Conservation (phyloP, 2,797 vertebrate genomes). For the Allobates femoralis region DNA sequence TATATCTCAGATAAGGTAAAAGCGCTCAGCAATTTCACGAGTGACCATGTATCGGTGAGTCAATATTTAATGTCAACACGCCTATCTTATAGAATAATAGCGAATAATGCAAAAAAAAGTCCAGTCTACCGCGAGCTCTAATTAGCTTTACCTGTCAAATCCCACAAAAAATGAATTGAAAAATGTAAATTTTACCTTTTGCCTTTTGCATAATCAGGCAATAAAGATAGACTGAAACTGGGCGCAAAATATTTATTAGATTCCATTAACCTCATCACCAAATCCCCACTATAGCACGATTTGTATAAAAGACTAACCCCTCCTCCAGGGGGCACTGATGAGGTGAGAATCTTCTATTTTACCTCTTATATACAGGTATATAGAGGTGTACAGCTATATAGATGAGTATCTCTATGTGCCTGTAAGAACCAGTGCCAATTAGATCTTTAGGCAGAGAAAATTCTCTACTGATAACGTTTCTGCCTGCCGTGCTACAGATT, state of each 20-base stretch:
- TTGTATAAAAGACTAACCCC: neutral
- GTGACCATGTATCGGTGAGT: slow-evolving; percentile 32
- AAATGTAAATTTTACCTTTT: neutral
- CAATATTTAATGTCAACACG: slow-evolving; percentile 52
- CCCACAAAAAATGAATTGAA: neutral
- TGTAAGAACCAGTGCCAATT: too few relatives aligned
- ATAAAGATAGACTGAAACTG: too few relatives aligned
- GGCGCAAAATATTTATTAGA: too few relatives aligned
- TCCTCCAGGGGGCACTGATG: neutral
- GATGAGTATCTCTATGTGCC: too few relatives aligned
- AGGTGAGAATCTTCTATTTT: neutral
- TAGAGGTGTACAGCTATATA: too few relatives aligned
- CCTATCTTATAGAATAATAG: slow-evolving; percentile 41
- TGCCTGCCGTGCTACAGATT: too few relatives aligned
- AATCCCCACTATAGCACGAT: too few relatives aligned
- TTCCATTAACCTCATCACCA: too few relatives aligned
- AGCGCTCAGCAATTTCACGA: slow-evolving; percentile 18
- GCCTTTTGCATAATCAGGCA: neutral
- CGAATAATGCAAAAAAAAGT: neutral
- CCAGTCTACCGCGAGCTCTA: neutral
- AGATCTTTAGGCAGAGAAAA: too few relatives aligned
- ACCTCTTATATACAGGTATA: too few relatives aligned
- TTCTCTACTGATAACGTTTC: too few relatives aligned
- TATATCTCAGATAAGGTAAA: slow-evolving; percentile 48
- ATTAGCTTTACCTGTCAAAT: slow-evolving; percentile 24